Conservation (phyloP, 2,888 invertebrate species). For the Synanthedon formicaeformis region DNA sequence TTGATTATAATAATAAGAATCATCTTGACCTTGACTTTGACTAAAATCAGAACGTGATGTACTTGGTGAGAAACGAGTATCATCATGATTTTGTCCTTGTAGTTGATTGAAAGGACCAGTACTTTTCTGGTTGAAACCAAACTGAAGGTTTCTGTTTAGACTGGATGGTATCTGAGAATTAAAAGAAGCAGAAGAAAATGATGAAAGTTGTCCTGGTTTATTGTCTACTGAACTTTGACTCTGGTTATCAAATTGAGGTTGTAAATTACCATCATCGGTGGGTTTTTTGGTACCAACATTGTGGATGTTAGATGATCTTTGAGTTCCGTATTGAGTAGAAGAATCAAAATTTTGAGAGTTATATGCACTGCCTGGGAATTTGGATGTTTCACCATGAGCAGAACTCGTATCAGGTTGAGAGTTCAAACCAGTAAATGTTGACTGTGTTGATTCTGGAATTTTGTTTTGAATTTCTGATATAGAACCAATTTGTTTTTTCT, state of each 20-base stretch:
- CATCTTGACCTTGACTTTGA: constrained; percentile 23
- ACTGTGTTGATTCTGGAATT: no score
- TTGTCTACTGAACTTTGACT: not conserved
- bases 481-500: no score
- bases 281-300: no score
- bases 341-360: no score
- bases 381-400: no score
- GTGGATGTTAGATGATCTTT: no score
- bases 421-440: no score
- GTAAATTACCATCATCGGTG: not conserved
- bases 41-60: constrained; percentile 19
- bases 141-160: constrained; percentile 1
- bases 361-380: no score
- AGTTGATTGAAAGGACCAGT: constrained; percentile 5
- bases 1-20: constrained; percentile 41
- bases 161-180: constrained; percentile 2
- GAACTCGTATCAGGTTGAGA: no score
- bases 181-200: constrained; percentile 3
- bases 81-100: constrained; percentile 11
- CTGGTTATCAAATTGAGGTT: not conserved
- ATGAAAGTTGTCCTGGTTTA: not conserved
- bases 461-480: no score
- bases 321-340: no score
- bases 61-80: constrained; percentile 14
- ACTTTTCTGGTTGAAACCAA: constrained; percentile 5